Base-by-base conservation (phyloP, 2,797 vertebrate species). In the Carduelis carduelis region DNA sequence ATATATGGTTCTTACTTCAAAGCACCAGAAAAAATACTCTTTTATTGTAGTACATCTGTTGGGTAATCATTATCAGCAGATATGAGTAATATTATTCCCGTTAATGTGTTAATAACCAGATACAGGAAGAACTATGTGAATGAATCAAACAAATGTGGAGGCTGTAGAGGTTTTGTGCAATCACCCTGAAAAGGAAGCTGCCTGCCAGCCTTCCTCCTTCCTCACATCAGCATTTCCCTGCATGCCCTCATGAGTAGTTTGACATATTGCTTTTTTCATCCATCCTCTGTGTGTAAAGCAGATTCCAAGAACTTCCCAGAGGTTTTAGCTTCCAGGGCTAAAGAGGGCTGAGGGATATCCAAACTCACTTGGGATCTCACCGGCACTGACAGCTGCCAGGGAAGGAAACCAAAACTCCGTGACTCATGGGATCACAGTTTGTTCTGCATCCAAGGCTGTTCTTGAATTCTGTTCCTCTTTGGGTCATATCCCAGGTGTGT, bases 371-470 rank as follows among this genome's bases (percentile, higher is more conserved):
- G 57, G 49, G 24, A 32, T 70, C 49, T 76, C 71, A 57, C n/a
- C 0, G 0, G 10, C 43, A 37, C 21, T 68, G 64, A 61, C 81
- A 79, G 18, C 41, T 83, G 28, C 22, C 26, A 27, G 30, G 13
- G 22, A 30, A 53, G 26, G 43, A 82, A 90, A 66, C 13, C 24
- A 47, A 72, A 93, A 61, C 2, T 2, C n/a, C 56, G 15, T 55
- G 56, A 49, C 6, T 65, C 8, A 3, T 0, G 5, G n/a, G 26
- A 34, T n/a, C 5, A 0, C 34, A 37, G 9, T 68, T 84, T 49
- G 14, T 24, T 72, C 56, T 79, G 47, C 6, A 32, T 56, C 32
- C 47, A 49, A 35, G 43, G 14, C 14, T 70, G 24, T 18, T 77
- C 35, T 41, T 88, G 50, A n/a, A 8, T 63, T 12, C 46, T 41